phyloP scores from a whole-genome alignment of 2,888 invertebrate genomes.

The Sicus ferrugineus region DNA sequence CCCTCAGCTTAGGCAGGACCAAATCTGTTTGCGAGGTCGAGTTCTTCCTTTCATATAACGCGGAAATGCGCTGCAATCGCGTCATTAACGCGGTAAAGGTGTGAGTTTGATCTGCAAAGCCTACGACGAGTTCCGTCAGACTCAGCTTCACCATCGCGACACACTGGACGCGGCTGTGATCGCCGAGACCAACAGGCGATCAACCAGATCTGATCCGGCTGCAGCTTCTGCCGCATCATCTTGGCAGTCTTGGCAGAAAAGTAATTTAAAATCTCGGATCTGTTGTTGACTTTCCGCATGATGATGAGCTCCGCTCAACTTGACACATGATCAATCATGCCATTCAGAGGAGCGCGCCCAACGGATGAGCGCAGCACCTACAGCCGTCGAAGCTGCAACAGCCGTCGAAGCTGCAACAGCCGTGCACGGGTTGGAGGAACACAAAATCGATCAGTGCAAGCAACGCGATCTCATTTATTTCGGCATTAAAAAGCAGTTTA shows the following conservation, averaged over 20 bases:
- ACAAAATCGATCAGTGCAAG: too few species aligned
- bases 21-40: too few species aligned
- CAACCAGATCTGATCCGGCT: not conserved
- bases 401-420: not conserved
- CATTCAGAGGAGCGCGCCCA: not conserved
- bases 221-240: not conserved
- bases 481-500: not conserved
- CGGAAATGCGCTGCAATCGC: not conserved
- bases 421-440: too few species aligned
- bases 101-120: not conserved
- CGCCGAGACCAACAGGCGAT: not conserved
- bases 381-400: not conserved
- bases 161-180: not conserved
- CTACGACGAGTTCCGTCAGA: too few species aligned
- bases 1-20: too few species aligned
- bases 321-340: constrained; percentile 13
- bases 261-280: not conserved
- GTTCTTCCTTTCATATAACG: not conserved
- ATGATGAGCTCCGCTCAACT: not conserved
- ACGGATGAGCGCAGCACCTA: not conserved
- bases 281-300: not conserved
- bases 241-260: not conserved
- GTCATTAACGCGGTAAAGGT: not conserved
- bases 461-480: constrained; percentile 12
- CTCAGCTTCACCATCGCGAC: not conserved